Conservation (phyloP, 2,888 invertebrate genomes). For the Idaea straminata region DNA sequence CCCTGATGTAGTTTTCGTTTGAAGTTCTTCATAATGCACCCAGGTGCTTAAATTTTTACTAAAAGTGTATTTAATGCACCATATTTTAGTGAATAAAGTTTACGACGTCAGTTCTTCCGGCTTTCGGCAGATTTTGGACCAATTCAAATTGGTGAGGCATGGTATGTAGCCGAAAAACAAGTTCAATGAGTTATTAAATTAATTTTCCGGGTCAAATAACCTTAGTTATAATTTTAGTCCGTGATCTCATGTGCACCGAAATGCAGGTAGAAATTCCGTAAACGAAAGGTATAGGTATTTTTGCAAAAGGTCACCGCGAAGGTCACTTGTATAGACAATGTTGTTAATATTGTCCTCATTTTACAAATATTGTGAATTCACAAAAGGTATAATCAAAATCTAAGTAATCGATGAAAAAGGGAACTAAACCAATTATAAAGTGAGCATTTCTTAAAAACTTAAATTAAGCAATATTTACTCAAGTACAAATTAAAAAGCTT, state of each 20-base stretch:
- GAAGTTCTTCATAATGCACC: neutral
- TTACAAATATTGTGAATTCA: too few species aligned
- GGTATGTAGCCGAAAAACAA: neutral
- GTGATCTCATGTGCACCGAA: slow-evolving; percentile 17
- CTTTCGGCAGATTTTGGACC: neutral
- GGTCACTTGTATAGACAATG: slow-evolving; percentile 44
- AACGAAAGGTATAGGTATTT: slow-evolving; percentile 54
- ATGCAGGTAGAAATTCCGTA: slow-evolving; percentile 56
- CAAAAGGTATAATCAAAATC: neutral
- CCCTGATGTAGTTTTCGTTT: neutral
- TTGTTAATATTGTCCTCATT: neutral
- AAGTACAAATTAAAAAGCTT: too few species aligned
- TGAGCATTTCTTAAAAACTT: too few species aligned
- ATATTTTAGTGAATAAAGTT: too few species aligned
- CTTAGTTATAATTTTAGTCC: slow-evolving; percentile 20
- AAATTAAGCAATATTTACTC: too few species aligned
- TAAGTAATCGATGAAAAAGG: too few species aligned
- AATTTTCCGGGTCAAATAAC: neutral
- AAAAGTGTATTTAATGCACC: too few species aligned
- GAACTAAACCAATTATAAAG: too few species aligned
- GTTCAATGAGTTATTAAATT: neutral
- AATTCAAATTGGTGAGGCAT: neutral
- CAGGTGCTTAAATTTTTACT: too few species aligned
- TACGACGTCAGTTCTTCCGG: too few species aligned
- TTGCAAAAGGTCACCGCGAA: slow-evolving; percentile 61